Evolutionary conservation across 2,113 vertebrate species (phyloP), one percentile per base, ranked within the genome.

Genomic region (Phyllopteryx taeniolatus): DNA sequence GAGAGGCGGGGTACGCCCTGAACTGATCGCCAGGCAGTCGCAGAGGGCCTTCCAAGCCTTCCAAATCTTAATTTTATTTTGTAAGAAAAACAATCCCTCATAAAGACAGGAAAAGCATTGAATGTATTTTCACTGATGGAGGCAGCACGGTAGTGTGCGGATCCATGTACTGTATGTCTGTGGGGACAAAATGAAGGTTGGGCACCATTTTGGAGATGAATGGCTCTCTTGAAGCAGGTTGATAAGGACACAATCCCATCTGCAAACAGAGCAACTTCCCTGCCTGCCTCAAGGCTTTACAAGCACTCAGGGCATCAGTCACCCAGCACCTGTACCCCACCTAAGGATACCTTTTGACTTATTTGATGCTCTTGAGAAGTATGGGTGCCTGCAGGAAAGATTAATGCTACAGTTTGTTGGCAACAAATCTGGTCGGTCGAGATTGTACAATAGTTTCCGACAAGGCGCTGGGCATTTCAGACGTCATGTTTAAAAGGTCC

Each of bases 251-350:
- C 13, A 47, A 53, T 6, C 39, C 44, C 60, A 46, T 71, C 62
- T 65, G 68, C 53, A 47, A 67, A 64, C 7, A 67, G 59, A 20
- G 35, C 49, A 67, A 67, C 27, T 64, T 70, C 70, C 66, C 20
- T 0, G 43, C 70, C 66, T 65, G 60, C 57, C 77, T 67, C 15
- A 14, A 75, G 74, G 73, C 70, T 80, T 35, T 46, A 74, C 14
- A 76, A 67, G 70, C 78, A 72, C 80, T 83, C 75, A 64, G 67
- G 27, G 75, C n/a, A 68, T 47, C 53, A 75, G 61, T 53, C 72
- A 54, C n/a, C 27, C 11, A 61, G 69, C 78, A 80, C 65, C 82
- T 75, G 60, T 64, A 76, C 20, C 66, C 35, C 13, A 75, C 80
- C 77, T 56, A 43, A 68, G 78, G 83, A 68, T 67, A 59, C 77